These are phyloP conservation scores for Leucoma salicis DNA, from an alignment of 2,888 invertebrate species.

Conservation along the genomic window DNA sequence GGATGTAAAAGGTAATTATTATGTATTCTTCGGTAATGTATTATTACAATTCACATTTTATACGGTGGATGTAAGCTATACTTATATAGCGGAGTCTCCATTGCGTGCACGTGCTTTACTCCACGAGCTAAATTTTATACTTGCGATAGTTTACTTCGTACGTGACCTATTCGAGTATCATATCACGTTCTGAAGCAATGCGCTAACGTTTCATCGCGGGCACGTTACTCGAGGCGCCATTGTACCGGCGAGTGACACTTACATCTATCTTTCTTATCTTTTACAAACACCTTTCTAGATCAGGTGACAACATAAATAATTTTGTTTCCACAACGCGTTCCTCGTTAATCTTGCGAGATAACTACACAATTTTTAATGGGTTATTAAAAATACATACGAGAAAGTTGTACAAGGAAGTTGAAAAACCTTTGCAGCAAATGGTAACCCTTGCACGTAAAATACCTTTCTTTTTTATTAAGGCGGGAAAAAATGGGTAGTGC, in stretches of 20 bases:
- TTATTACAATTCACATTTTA: too few relatives aligned
- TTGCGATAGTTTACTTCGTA: constrained; percentile 51
- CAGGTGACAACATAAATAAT: constrained; percentile 70
- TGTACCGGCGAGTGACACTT: constrained; percentile 36
- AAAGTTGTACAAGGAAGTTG: too few relatives aligned
- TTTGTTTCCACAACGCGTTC: constrained; percentile 71
- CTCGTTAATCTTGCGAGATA: constrained; percentile 64
- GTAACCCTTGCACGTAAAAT: too few relatives aligned
- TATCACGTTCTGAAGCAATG: constrained; percentile 34
- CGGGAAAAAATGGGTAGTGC: too few relatives aligned
- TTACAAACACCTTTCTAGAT: constrained; percentile 63
- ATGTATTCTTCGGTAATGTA: too few relatives aligned
- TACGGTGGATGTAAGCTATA: too few relatives aligned
- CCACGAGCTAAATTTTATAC: constrained; percentile 45
- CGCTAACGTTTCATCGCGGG: constrained; percentile 18
- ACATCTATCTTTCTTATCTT: constrained; percentile 47
- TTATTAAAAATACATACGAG: too few relatives aligned
- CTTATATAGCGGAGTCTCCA: too few relatives aligned
- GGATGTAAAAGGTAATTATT: too few relatives aligned
- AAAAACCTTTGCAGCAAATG: too few relatives aligned
- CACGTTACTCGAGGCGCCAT: constrained; percentile 21
- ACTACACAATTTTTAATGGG: constrained; percentile 28
- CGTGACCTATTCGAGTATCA: constrained; percentile 69
- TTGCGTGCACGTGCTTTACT: constrained; percentile 46
- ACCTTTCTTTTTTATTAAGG: too few relatives aligned